Conservation (phyloP, 2,888 invertebrate species). For the Aromia moschata region DNA sequence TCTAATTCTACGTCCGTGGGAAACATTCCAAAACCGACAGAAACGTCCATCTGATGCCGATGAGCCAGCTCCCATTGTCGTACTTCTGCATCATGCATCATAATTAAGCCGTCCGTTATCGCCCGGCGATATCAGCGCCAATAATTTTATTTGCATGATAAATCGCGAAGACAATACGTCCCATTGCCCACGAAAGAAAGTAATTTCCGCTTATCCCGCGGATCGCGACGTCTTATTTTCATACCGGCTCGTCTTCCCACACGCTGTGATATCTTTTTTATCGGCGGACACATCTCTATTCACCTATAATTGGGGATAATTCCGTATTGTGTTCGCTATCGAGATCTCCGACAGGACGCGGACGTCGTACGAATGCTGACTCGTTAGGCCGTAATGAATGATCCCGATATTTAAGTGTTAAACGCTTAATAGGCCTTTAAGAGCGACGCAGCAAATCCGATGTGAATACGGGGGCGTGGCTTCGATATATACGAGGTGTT, state of each 20-base stretch:
- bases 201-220: conserved; percentile 23
- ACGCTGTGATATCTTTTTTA: conserved; percentile 50
- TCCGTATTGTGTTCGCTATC: conserved; percentile 50
- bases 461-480: conserved; percentile 9
- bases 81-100: conserved; percentile 12
- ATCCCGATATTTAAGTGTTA: conserved; percentile 27
- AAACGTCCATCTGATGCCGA: too few species aligned
- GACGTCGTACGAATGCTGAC: conserved; percentile 28
- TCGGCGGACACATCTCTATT: conserved; percentile 52
- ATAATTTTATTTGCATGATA: conserved; percentile 17
- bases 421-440: conserved; percentile 11
- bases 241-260: conserved; percentile 47
- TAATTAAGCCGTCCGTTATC: conserved; percentile 13
- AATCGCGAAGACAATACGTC: conserved; percentile 24
- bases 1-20: too few species aligned
- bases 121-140: conserved; percentile 5
- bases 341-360: conserved; percentile 38
- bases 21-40: too few species aligned
- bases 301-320: conserved; percentile 58
- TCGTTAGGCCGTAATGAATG: conserved; percentile 24
- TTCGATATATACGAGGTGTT: not conserved
- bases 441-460: conserved; percentile 6
- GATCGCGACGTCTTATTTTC: conserved; percentile 35
- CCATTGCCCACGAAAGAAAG: conserved; percentile 25
- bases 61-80: too few species aligned